These are phyloP conservation scores for Urophycis tenuis DNA, from an alignment of 2,797 vertebrate species.

Conservation along the genomic window DNA sequence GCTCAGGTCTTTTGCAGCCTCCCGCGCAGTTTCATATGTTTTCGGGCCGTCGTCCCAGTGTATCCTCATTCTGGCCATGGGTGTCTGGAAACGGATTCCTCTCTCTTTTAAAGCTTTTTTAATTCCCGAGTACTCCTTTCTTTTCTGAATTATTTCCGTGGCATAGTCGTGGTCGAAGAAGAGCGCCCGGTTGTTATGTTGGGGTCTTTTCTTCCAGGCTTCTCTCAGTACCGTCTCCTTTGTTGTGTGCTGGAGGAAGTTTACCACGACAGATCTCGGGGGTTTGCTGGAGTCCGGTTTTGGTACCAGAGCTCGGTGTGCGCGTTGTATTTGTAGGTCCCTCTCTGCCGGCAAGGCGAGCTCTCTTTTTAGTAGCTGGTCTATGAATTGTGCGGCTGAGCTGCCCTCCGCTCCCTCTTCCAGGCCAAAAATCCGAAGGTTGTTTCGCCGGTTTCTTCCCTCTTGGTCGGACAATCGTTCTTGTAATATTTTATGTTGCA, in stretches of 20 bases:
- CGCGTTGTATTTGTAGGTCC: not conserved
- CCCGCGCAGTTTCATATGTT: not conserved
- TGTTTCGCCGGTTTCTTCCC: not conserved
- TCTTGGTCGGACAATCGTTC: not conserved
- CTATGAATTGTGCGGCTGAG: not conserved
- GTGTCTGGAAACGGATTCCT: not conserved
- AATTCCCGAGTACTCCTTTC: not conserved
- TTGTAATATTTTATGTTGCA: not conserved
- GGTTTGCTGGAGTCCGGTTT: not conserved
- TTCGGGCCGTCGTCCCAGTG: not conserved
- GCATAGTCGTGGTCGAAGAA: conserved; percentile 5
- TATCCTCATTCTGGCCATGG: not conserved
- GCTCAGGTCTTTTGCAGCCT: not conserved
- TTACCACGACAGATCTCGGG: not conserved
- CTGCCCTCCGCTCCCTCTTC: conserved; percentile 3
- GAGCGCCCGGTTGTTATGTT: not conserved
- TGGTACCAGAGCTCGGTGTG: not conserved
- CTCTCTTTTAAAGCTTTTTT: not conserved
- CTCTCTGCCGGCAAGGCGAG: not conserved
- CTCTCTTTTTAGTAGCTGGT: not conserved
- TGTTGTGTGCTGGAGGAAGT: not conserved
- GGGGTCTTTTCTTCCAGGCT: not conserved
- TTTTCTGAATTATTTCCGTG: not conserved
- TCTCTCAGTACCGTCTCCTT: conserved; percentile 3
- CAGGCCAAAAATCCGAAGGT: not conserved